A percentile compares a stretch with the other conserved stretches of the same genome.
phyloP scores from a whole-genome alignment of 1,140 invertebrate genomes.

The Sesamia nonagrioides region DNA sequence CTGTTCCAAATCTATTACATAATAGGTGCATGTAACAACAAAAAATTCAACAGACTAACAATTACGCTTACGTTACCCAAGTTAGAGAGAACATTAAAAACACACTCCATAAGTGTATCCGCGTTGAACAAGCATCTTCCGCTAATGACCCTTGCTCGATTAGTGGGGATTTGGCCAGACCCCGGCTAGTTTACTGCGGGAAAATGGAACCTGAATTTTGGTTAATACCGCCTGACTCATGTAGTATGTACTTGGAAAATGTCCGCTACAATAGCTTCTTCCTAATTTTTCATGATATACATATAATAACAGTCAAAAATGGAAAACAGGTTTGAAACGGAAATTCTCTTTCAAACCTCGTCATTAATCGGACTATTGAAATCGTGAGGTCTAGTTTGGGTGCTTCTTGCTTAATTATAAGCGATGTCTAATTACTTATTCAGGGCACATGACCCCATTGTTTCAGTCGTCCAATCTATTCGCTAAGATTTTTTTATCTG shows the following conservation, averaged over 20 bases:
- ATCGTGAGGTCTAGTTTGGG: no score
- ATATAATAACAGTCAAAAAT: no score
- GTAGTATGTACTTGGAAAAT: slow-evolving; percentile 7
- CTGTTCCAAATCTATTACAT: no score
- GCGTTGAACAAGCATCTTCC: slow-evolving; percentile 66
- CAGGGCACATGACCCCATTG: no score
- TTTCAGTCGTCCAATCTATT: no score
- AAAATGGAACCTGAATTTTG: slow-evolving; percentile 25
- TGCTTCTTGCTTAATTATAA: no score
- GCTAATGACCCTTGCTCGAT: slow-evolving; percentile 69
- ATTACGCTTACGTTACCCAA: slow-evolving; percentile 20
- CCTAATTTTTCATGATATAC: not conserved
- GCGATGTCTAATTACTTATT: no score
- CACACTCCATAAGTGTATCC: slow-evolving; percentile 56
- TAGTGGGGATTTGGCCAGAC: slow-evolving; percentile 63
- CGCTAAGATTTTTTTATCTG: not conserved
- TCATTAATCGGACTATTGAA: no score
- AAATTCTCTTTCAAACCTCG: no score
- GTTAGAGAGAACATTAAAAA: slow-evolving; percentile 33
- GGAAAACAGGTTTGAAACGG: no score
- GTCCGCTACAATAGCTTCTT: not conserved
- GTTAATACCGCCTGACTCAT: not conserved
- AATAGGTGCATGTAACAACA: not conserved
- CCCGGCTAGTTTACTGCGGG: slow-evolving; percentile 16
- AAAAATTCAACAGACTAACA: slow-evolving; percentile 17